Conservation (phyloP, 2,888 invertebrate species). For the Napeogenes inachia region DNA sequence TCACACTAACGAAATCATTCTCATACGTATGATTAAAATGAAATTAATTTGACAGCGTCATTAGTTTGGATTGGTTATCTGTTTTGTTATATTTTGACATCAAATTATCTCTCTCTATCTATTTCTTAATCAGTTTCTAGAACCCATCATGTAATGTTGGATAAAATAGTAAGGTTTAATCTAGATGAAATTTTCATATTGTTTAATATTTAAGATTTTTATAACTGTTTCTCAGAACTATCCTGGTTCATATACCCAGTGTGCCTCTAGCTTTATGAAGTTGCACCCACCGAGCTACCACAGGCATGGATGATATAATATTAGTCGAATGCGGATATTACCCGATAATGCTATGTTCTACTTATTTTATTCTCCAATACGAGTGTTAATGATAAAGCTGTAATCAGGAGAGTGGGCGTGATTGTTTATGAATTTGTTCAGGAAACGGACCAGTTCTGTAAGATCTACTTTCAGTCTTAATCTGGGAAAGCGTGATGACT, state of each 20-base stretch:
- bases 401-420: constrained; percentile 44
- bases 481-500: constrained; percentile 10
- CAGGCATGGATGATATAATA: constrained; percentile 58
- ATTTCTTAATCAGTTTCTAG: no score
- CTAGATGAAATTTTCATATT: no score
- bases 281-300: constrained; percentile 38
- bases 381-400: constrained; percentile 50
- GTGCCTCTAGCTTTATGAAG: constrained; percentile 39
- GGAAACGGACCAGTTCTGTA: constrained; percentile 7
- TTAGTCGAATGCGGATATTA: constrained; percentile 59
- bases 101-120: no score
- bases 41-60: no score
- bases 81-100: neutral
- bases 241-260: constrained; percentile 24
- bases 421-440: constrained; percentile 43
- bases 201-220: no score
- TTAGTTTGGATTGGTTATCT: no score
- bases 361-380: constrained; percentile 53
- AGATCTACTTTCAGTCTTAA: constrained; percentile 4
- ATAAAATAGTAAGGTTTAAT: no score
- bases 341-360: constrained; percentile 57
- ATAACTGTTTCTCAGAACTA: no score
- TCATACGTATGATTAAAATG: no score
- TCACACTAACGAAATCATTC: constrained; percentile 24
- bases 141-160: no score